phyloP scores from a whole-genome alignment of 2,888 invertebrate genomes.

The Limnephilus lunatus region DNA sequence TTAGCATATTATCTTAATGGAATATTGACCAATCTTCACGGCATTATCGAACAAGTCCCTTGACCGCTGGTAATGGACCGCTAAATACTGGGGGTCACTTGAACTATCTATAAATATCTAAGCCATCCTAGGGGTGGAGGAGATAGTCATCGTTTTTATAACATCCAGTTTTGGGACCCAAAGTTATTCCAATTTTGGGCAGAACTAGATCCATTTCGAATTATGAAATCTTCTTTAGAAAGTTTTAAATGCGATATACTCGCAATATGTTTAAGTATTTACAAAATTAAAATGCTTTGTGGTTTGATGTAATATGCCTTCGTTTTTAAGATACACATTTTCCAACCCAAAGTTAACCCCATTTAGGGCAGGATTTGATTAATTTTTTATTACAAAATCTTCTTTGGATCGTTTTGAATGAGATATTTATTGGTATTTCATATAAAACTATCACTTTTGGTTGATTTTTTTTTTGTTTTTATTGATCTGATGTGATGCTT shows the following conservation, averaged over 20 bases:
- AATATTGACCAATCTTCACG: background rate
- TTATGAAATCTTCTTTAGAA: background rate
- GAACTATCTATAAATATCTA: constrained; percentile 54
- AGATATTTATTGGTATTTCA: too few relatives aligned
- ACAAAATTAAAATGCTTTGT: too few relatives aligned
- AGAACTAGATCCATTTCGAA: background rate
- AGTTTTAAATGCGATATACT: background rate
- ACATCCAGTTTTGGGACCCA: background rate
- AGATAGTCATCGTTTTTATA: constrained; percentile 42
- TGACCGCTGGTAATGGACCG: constrained; percentile 22
- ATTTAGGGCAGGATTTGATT: too few relatives aligned
- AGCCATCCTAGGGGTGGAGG: background rate
- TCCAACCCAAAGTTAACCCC: too few relatives aligned
- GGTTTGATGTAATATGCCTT: too few relatives aligned
- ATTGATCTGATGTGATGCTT: too few relatives aligned
- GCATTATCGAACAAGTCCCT: background rate
- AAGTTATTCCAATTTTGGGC: background rate
- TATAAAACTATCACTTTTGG: too few relatives aligned
- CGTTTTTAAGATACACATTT: too few relatives aligned
- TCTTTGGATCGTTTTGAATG: too few relatives aligned
- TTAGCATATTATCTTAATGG: constrained; percentile 1
- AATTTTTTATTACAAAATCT: too few relatives aligned
- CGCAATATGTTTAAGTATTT: too few relatives aligned
- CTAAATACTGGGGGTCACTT: constrained; percentile 45
- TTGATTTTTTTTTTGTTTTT: too few relatives aligned